Percentiles rank a stretch among this genome's conserved stretches.
phyloP scores from a whole-genome alignment of 2,888 invertebrate species.

The Watsonalla cultraria region DNA sequence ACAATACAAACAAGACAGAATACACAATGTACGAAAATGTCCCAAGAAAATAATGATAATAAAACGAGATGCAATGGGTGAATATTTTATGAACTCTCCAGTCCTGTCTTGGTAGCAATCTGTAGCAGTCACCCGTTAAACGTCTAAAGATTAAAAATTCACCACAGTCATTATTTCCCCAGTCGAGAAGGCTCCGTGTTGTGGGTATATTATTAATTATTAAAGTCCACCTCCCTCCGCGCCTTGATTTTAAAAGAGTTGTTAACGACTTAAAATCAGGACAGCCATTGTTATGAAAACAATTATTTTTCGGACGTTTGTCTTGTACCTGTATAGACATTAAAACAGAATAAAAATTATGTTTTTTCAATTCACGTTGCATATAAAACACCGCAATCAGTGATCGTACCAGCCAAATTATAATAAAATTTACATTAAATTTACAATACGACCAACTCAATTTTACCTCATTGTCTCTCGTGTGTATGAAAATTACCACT shows the following conservation, averaged over 20 bases:
- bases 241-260: constrained; percentile 40
- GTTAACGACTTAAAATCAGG: constrained; percentile 40
- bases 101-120: not conserved
- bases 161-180: constrained; percentile 43
- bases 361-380: not conserved
- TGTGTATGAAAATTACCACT: constrained; percentile 56
- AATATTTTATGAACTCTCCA: too few relatives aligned
- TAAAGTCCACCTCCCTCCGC: constrained; percentile 34
- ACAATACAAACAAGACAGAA: too few relatives aligned
- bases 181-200: constrained; percentile 28
- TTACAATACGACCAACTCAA: not conserved
- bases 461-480: constrained; percentile 9
- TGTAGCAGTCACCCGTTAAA: constrained; percentile 37
- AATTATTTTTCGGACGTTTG: not conserved
- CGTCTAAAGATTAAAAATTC: constrained; percentile 48
- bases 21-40: too few relatives aligned
- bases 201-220: constrained; percentile 51
- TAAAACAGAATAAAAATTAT: not conserved
- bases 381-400: not conserved
- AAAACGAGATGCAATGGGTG: too few relatives aligned
- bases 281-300: constrained; percentile 11
- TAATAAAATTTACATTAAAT: not conserved
- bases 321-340: not conserved
- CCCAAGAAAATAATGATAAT: too few relatives aligned
- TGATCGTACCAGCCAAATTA: not conserved